phyloP scores from a whole-genome alignment of 37 sponge, comb jelly and placozoan species.

The Haliclona indistincta region DNA sequence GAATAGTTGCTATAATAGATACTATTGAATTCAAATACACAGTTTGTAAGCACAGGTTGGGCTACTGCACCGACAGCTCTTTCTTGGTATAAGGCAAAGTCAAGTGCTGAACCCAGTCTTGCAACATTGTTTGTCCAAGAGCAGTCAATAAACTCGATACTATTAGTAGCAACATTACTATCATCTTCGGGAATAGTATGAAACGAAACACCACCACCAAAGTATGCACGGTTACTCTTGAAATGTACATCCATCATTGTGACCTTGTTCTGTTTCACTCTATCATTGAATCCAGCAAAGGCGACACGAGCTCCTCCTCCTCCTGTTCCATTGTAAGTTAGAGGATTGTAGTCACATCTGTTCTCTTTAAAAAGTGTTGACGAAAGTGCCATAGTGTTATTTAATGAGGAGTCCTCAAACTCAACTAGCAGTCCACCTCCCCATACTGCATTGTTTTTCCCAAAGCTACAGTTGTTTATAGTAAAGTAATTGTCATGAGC shows the following conservation, averaged over 20 bases:
- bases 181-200: slow-evolving; percentile 8
- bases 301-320: slow-evolving; percentile 43
- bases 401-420: slow-evolving; percentile 24
- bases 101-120: slow-evolving; percentile 45
- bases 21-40: slow-evolving; percentile 24
- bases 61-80: slow-evolving; percentile 15
- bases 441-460: slow-evolving; percentile 43
- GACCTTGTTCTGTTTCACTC: slow-evolving; percentile 16
- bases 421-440: slow-evolving; percentile 50
- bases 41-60: slow-evolving; percentile 35
- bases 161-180: not conserved
- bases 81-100: slow-evolving; percentile 18
- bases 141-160: slow-evolving; percentile 21
- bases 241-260: slow-evolving; percentile 8
- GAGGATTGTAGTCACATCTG: not conserved
- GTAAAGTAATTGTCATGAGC: slow-evolving; percentile 7
- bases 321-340: slow-evolving; percentile 25
- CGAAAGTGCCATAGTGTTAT: slow-evolving; percentile 9
- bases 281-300: not conserved
- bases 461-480: slow-evolving; percentile 8
- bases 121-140: slow-evolving; percentile 29
- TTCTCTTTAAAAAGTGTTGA: slow-evolving; percentile 11
- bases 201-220: slow-evolving; percentile 56
- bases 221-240: slow-evolving; percentile 38
- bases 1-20: slow-evolving; percentile 4